Evolutionary conservation across 1,140 invertebrate genomes (phyloP).

Genomic region (Portunus trituberculatus): DNA sequence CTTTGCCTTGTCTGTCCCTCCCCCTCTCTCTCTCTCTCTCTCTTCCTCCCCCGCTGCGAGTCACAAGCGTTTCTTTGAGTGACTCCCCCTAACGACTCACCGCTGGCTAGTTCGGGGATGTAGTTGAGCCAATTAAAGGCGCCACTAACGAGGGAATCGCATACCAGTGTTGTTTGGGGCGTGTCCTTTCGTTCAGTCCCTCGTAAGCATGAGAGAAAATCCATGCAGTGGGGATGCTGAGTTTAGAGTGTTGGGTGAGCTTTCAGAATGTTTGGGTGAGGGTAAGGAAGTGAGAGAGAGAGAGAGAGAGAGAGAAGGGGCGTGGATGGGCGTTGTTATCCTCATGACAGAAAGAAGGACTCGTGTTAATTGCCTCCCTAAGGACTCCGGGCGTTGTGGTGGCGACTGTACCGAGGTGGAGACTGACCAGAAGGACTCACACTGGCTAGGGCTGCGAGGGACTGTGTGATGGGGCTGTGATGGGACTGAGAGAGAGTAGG

Average conservation of each 20-base stretch:
- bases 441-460: not conserved
- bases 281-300: too few species aligned
- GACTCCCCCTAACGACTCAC: not conserved
- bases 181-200: not conserved
- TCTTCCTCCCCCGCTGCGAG: not conserved
- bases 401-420: not conserved
- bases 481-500: too few species aligned
- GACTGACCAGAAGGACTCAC: too few species aligned
- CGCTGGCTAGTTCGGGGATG: not conserved
- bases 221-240: not conserved
- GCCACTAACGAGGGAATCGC: not conserved
- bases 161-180: not conserved
- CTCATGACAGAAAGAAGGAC: not conserved
- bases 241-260: not conserved
- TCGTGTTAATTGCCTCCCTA: not conserved
- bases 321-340: not conserved
- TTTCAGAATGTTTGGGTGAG: not conserved
- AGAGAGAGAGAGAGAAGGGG: not conserved
- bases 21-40: not conserved
- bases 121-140: not conserved
- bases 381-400: not conserved
- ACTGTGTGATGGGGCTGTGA: not conserved
- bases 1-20: not conserved
- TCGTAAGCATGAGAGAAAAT: not conserved
- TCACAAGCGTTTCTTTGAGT: not conserved